Percentiles rank a stretch among this genome's conserved stretches.
phyloP scores from a whole-genome alignment of 37 sponge, comb jelly and placozoan genomes.

The Bolinopsis microptera region DNA sequence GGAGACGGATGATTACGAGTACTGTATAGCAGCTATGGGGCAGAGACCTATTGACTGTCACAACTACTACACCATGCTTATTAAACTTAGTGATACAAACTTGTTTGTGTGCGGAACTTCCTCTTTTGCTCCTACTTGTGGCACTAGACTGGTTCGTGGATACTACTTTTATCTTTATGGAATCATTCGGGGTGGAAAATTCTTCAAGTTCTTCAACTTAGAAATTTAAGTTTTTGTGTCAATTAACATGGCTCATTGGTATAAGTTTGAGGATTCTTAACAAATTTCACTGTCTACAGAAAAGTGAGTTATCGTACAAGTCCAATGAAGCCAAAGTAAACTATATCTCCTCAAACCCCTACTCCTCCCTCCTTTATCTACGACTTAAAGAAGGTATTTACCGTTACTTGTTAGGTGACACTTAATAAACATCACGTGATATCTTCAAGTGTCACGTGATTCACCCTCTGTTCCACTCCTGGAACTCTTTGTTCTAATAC shows the following conservation, averaged over 20 bases:
- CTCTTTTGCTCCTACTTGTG: slow-evolving; percentile 32
- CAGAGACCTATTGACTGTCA: slow-evolving; percentile 50
- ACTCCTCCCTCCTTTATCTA: neutral
- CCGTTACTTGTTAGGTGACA: too few species aligned
- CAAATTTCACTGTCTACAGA: too few species aligned
- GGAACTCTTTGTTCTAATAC: too few species aligned
- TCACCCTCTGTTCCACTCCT: too few species aligned
- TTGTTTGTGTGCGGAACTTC: slow-evolving; percentile 59
- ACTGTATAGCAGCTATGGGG: slow-evolving; percentile 23
- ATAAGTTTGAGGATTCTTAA: too few species aligned
- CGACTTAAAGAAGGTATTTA: slow-evolving; percentile 45
- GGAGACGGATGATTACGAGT: slow-evolving; percentile 50
- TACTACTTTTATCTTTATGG: too few species aligned
- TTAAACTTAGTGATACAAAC: slow-evolving; percentile 58
- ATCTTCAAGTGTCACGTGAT: too few species aligned
- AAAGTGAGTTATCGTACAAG: neutral
- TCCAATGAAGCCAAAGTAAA: slow-evolving; percentile 28
- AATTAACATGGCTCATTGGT: neutral
- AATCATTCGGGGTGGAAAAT: too few species aligned
- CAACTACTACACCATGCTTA: slow-evolving; percentile 63
- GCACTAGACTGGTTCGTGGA: slow-evolving; percentile 48
- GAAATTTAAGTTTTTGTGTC: neutral
- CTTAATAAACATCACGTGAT: too few species aligned
- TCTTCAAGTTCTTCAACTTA: too few species aligned
- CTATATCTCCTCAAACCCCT: slow-evolving; percentile 20